A percentile compares a stretch with the other conserved stretches of the same genome.
These are phyloP conservation scores for Alligator mississippiensis DNA, from an alignment of 2,113 vertebrate species.

Conservation along the genomic window DNA sequence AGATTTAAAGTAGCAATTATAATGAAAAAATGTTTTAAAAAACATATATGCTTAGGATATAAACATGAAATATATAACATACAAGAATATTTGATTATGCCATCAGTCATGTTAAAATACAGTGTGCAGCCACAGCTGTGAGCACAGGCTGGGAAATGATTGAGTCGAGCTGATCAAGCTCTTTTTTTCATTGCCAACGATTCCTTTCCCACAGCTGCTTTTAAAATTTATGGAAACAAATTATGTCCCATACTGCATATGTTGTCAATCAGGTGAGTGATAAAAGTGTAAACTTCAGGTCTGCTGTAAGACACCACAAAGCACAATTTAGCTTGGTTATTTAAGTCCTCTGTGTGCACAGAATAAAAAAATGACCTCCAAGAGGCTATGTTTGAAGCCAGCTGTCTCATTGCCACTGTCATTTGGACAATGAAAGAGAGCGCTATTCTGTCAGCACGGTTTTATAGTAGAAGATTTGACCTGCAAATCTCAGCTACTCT, in stretches of 20 bases:
- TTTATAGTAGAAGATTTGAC: slow-evolving; percentile 75
- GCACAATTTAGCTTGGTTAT: slow-evolving; percentile 50
- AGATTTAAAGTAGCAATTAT: slow-evolving; percentile 30
- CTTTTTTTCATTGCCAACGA: slow-evolving; percentile 68
- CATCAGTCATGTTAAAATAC: slow-evolving; percentile 55
- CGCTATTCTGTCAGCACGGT: slow-evolving; percentile 72
- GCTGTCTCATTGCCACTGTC: slow-evolving; percentile 69
- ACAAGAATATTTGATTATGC: slow-evolving; percentile 32
- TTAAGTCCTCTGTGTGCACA: slow-evolving; percentile 68
- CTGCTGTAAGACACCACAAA: slow-evolving; percentile 53
- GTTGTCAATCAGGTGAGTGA: slow-evolving; percentile 67
- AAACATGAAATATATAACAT: slow-evolving; percentile 56
- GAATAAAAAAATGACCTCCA: slow-evolving; percentile 64
- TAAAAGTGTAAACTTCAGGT: slow-evolving; percentile 54
- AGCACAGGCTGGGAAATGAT: slow-evolving; percentile 61
- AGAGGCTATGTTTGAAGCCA: slow-evolving; percentile 57
- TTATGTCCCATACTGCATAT: slow-evolving; percentile 69
- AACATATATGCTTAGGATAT: not conserved
- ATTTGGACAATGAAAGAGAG: slow-evolving; percentile 71
- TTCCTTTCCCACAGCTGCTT: slow-evolving; percentile 68
- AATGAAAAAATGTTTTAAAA: slow-evolving; percentile 27
- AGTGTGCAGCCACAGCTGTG: slow-evolving; percentile 67
- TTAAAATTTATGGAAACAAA: slow-evolving; percentile 71
- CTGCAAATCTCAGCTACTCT: slow-evolving; percentile 84
- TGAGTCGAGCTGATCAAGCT: slow-evolving; percentile 52